Evolutionary conservation across 2,888 invertebrate species (phyloP).

Genomic region (Hyposoter dolosus): DNA sequence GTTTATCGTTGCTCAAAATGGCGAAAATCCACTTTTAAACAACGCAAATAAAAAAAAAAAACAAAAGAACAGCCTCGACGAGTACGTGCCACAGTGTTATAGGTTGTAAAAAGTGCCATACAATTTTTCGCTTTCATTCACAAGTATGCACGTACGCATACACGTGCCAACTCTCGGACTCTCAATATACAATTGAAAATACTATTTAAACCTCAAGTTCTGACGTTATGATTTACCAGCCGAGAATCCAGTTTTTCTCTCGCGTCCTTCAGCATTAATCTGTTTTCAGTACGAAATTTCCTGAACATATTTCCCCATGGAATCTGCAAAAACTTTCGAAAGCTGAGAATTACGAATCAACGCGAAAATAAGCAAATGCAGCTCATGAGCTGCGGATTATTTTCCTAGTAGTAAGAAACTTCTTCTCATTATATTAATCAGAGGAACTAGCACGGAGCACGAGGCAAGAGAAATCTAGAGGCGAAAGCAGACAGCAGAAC

Average conservation of each 20-base stretch:
- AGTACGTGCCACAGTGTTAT: constrained; percentile 1
- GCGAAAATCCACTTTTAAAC: constrained; percentile 39
- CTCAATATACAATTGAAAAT: background rate
- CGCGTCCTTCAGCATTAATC: background rate
- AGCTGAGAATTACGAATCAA: background rate
- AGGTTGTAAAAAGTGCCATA: background rate
- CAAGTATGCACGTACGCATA: background rate
- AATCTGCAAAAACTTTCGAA: background rate
- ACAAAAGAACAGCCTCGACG: background rate
- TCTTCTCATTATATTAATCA: background rate
- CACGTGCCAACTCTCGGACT: background rate
- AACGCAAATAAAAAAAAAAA: constrained; percentile 3
- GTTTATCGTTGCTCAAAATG: constrained; percentile 26
- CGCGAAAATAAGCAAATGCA: background rate
- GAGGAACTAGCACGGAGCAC: background rate
- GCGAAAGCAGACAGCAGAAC: too few relatives aligned
- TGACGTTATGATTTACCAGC: background rate
- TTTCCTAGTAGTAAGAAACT: background rate
- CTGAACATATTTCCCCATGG: background rate
- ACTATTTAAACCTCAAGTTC: background rate
- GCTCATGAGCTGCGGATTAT: background rate
- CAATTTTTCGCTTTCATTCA: background rate
- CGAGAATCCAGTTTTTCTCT: background rate
- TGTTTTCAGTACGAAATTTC: background rate
- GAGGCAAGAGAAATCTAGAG: background rate